Base-by-base conservation (phyloP, 2,888 invertebrate genomes). In the Agriopis leucophaearia region DNA sequence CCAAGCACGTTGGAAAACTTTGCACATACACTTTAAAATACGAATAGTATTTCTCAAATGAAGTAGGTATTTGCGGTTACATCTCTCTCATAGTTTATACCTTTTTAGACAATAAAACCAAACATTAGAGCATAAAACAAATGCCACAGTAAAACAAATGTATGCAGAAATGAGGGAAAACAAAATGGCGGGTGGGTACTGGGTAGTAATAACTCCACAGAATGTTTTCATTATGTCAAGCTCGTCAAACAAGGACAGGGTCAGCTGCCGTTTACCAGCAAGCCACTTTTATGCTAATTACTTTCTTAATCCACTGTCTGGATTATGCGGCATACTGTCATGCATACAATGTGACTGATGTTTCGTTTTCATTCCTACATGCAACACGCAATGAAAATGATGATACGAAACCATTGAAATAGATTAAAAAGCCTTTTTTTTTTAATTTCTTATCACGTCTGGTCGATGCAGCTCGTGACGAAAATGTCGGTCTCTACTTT, bases 181-280 rank as follows among this genome's bases (percentile, higher is more conserved):
- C 55, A 50, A 64, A 77, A 73, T 73, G 57, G 69, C 69, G 65
- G 69, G 64, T 45, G 66, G 56, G 44, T n/a, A 6, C 15, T 5
- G 15, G 15, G 45, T 55, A 71, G 73, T 73, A 74, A 76, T 76
- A 74, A 72, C 70, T 70, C 69, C 35, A 45, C 66, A 66, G 74
- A 74, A 76, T 74, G 74, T 76, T 76, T 74, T 74, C 70, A 77
- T 74, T 73, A 73, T 67, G 65, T 65, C 63, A 70, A 74, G 71
- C 62, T 73, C 66, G 68, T 70, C 69, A 71, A 72, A 73, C 66
- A 68, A 66, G 60, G 62, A 57, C 63, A 63, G 71, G 70, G 74
- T 73, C 72, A 60, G 40, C 45, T 45, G 35, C 45, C 55, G 55
- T 42, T 42, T 18, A 55, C 42, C 56, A 9, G n/a, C 35, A 52